Conservation (phyloP, 2,797 vertebrate species). For the Gallirallus australis region DNA sequence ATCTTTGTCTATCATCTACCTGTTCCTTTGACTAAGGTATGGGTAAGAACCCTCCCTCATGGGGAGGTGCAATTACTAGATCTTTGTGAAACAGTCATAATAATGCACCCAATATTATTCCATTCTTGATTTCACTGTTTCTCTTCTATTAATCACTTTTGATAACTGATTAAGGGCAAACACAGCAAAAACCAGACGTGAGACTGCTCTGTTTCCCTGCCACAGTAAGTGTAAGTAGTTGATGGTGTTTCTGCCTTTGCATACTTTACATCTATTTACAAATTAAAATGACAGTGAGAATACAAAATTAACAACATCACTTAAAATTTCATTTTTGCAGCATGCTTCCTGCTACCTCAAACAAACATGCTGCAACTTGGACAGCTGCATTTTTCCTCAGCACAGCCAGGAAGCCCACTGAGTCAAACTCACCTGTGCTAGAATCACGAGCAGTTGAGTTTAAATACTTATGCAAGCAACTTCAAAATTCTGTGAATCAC, state of each 20-base stretch:
- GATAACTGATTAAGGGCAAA: background rate
- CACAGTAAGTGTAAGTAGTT: background rate
- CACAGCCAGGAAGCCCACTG: background rate
- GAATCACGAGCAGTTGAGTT: background rate
- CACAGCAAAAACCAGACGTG: background rate
- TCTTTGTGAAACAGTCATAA: background rate
- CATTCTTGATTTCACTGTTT: background rate
- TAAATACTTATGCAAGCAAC: constrained; percentile 27
- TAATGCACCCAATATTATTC: background rate
- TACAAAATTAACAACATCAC: background rate
- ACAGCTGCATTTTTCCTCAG: background rate
- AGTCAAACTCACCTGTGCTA: background rate
- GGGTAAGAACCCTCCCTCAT: background rate
- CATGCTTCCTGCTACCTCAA: background rate
- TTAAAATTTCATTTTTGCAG: background rate
- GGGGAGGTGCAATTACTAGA: background rate
- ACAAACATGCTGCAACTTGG: constrained; percentile 28
- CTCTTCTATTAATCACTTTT: background rate
- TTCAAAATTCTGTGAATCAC: constrained; percentile 39
- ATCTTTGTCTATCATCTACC: background rate
- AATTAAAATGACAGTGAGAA: background rate
- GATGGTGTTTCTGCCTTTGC: rapidly evolving
- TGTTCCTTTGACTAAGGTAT: background rate
- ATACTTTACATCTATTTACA: background rate
- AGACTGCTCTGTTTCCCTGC: background rate